Conservation (phyloP, 2,888 invertebrate species). For the Ormyrus pomaceus region DNA sequence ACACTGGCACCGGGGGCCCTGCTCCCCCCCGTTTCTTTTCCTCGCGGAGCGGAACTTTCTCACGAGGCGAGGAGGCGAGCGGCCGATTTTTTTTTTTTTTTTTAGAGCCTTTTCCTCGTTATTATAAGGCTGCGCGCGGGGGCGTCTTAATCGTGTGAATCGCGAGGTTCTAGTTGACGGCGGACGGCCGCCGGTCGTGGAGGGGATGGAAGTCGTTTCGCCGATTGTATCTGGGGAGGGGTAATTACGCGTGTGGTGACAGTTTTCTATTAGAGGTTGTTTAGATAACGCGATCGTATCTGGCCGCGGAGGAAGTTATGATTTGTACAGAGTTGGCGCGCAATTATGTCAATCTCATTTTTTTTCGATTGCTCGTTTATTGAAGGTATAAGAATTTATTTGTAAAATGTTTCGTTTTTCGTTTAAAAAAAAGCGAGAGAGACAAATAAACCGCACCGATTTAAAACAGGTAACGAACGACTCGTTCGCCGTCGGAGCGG, state of each 20-base stretch:
- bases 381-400: no score
- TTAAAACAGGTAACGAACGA: no score
- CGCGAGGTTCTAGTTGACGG: neutral
- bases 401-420: no score
- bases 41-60: conserved; percentile 18
- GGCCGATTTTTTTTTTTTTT: neutral
- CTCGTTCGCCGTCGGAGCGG: no score
- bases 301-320: neutral
- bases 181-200: neutral
- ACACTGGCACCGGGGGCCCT: neutral
- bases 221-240: neutral
- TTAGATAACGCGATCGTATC: conserved; percentile 13
- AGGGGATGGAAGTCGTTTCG: neutral
- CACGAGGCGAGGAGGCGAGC: conserved; percentile 1
- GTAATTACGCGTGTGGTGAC: conserved; percentile 31
- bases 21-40: neutral
- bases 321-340: neutral
- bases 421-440: no score
- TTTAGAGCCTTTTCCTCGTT: neutral
- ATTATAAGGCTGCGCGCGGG: neutral
- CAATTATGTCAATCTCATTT: neutral
- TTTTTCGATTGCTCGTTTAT: neutral
- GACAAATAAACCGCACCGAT: no score
- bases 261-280: conserved; percentile 36
- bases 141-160: conserved; percentile 44